Conservation (phyloP, 2,888 invertebrate species). For the Lampropteryx suffumata region DNA sequence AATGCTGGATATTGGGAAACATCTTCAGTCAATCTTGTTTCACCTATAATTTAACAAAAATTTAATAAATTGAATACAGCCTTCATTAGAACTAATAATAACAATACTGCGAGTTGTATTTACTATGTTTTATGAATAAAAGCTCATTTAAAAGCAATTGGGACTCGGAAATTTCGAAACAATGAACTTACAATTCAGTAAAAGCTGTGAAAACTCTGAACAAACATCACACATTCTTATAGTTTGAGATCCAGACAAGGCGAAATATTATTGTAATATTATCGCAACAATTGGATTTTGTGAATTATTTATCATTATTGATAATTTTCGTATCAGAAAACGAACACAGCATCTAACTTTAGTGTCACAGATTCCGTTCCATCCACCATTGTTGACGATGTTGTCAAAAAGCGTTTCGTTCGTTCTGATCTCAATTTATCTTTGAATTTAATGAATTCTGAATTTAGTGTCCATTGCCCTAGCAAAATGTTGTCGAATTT, state of each 20-base stretch:
- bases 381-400: conserved; percentile 82
- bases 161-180: conserved; percentile 68
- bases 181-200: conserved; percentile 86
- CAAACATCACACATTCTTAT: conserved; percentile 94
- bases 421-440: too few relatives aligned
- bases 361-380: conserved; percentile 76
- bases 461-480: too few relatives aligned
- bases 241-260: conserved; percentile 77
- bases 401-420: conserved; percentile 76
- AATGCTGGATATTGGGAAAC: conserved; percentile 89
- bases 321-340: conserved; percentile 77
- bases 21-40: conserved; percentile 90
- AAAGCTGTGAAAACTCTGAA: conserved; percentile 95
- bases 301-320: conserved; percentile 76
- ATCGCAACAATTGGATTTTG: conserved; percentile 63
- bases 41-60: conserved; percentile 85
- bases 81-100: conserved; percentile 12
- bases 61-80: conserved; percentile 19
- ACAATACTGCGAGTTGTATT: conserved; percentile 19
- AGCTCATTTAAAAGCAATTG: conserved; percentile 46
- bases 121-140: conserved; percentile 34
- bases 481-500: too few relatives aligned
- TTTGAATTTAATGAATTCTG: too few relatives aligned
- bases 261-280: conserved; percentile 74
- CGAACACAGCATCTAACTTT: conserved; percentile 71